Evolutionary conservation across 2,888 invertebrate species (phyloP).

Genomic region (Ecdyonurus torrentis): DNA sequence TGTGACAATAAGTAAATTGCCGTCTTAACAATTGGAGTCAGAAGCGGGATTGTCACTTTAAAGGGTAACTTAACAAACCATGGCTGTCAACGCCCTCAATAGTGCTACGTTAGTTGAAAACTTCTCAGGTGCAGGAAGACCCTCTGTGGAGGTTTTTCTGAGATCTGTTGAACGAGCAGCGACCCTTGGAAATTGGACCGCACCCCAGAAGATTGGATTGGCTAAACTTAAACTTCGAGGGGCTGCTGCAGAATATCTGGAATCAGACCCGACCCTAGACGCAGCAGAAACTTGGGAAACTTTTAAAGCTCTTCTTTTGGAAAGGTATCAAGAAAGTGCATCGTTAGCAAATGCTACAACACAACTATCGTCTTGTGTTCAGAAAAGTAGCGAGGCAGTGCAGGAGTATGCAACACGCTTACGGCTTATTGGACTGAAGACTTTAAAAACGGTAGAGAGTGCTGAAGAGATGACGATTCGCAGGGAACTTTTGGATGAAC

Average conservation of each 20-base stretch:
- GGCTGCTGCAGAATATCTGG: not conserved
- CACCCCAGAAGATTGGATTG: not conserved
- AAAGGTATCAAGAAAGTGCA: not conserved
- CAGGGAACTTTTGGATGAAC: not conserved
- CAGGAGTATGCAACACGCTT: not conserved
- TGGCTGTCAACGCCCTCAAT: no score
- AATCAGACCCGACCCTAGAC: not conserved
- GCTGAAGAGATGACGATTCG: not conserved
- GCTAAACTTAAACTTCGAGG: not conserved
- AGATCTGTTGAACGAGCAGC: not conserved
- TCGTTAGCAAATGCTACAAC: not conserved
- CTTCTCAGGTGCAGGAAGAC: not conserved
- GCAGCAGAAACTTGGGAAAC: not conserved
- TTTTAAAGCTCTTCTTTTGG: not conserved
- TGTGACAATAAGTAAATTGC: no score
- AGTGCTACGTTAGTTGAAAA: not conserved
- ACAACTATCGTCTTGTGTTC: not conserved
- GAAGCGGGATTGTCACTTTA: not conserved
- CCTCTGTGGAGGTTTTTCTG: not conserved
- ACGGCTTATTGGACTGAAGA: not conserved
- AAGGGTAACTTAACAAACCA: not conserved
- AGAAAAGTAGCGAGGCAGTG: not conserved
- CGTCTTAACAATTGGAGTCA: not conserved
- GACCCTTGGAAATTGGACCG: not conserved
- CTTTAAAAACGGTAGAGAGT: not conserved